phyloP scores from a whole-genome alignment of 2,797 vertebrate genomes.

The Sebastes dallii region DNA sequence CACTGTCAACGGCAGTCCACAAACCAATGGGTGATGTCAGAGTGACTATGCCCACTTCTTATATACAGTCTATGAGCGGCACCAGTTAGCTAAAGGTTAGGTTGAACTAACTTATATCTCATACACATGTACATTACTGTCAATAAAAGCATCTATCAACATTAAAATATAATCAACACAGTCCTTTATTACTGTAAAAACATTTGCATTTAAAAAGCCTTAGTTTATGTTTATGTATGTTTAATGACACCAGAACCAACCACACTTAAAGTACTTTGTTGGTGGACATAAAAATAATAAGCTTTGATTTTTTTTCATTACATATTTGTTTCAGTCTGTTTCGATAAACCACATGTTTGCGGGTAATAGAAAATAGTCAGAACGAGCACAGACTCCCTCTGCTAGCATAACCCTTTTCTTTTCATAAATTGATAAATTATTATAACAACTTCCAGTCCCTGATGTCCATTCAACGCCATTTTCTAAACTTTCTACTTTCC shows the following conservation, averaged over 20 bases:
- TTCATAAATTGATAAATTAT: constrained; percentile 13
- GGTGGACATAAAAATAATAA: neutral
- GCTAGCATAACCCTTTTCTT: neutral
- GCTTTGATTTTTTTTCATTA: neutral
- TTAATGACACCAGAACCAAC: neutral
- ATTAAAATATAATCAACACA: neutral
- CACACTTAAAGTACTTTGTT: neutral
- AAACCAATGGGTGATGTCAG: too few species aligned
- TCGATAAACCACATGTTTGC: neutral
- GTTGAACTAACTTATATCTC: neutral
- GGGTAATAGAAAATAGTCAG: neutral
- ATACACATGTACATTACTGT: neutral
- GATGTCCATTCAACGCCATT: constrained; percentile 26
- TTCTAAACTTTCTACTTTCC: constrained; percentile 22
- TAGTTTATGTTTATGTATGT: too few species aligned
- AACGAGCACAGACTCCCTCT: neutral
- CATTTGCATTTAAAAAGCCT: neutral
- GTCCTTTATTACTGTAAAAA: neutral
- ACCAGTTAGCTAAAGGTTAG: neutral
- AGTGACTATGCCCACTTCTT: neutral
- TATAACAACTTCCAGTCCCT: constrained; percentile 14
- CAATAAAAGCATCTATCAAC: neutral
- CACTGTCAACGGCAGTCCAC: too few species aligned
- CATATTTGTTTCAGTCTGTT: neutral
- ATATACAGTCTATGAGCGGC: neutral